phyloP scores from a whole-genome alignment of 2,888 invertebrate genomes.

The Xestia rhomboidea region DNA sequence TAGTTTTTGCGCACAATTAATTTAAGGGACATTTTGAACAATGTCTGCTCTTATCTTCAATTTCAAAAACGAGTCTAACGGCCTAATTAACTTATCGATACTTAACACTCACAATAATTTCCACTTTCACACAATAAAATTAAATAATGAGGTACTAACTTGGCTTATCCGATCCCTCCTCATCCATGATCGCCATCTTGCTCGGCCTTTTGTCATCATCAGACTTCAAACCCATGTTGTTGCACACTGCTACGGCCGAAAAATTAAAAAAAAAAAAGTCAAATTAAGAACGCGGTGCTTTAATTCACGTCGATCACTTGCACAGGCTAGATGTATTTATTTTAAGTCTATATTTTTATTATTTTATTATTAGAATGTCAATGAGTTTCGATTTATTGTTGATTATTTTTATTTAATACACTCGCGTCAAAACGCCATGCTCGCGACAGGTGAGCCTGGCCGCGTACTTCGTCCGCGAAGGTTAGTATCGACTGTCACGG shows the following conservation, averaged over 20 bases:
- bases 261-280: slow-evolving; percentile 65
- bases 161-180: slow-evolving; percentile 83
- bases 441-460: slow-evolving; percentile 73
- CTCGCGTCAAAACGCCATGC: slow-evolving; percentile 82
- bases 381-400: slow-evolving; percentile 38
- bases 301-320: slow-evolving; percentile 60
- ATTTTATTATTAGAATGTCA: slow-evolving; percentile 20
- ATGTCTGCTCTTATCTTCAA: neutral
- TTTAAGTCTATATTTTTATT: slow-evolving; percentile 13
- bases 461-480: slow-evolving; percentile 79
- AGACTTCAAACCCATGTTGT: slow-evolving; percentile 87
- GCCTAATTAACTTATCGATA: slow-evolving; percentile 15
- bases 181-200: slow-evolving; percentile 89
- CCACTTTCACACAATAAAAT: slow-evolving; percentile 36
- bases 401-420: slow-evolving; percentile 68
- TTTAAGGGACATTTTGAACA: neutral
- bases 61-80: slow-evolving; percentile 24
- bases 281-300: slow-evolving; percentile 64
- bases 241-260: slow-evolving; percentile 74
- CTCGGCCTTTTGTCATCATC: slow-evolving; percentile 88
- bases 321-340: slow-evolving; percentile 42
- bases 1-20: neutral
- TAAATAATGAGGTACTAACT: slow-evolving; percentile 76
- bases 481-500: slow-evolving; percentile 86
- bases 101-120: slow-evolving; percentile 18